These are phyloP conservation scores for Struthio camelus DNA, from an alignment of 2,113 vertebrate genomes.

Conservation along the genomic window DNA sequence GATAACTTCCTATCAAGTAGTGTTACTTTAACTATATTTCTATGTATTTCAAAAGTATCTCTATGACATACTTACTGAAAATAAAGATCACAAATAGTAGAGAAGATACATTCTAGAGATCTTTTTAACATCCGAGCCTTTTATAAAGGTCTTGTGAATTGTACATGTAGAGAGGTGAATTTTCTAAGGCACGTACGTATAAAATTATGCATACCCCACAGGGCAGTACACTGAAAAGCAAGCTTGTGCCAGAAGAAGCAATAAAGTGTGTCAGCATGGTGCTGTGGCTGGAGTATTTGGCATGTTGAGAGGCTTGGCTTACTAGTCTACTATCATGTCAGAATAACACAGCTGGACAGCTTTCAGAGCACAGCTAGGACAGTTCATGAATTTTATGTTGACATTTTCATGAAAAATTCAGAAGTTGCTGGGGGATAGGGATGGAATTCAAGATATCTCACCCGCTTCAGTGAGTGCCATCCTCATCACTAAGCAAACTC, in stretches of 20 bases:
- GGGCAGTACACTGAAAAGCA: constrained; percentile 9
- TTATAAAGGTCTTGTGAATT: neutral
- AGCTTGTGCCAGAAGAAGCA: constrained; percentile 32
- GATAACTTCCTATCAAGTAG: neutral
- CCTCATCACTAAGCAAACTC: neutral
- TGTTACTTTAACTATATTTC: neutral
- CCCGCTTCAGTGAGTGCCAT: neutral
- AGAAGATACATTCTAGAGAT: neutral
- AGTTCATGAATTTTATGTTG: neutral
- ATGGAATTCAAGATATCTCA: neutral
- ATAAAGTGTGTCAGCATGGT: constrained; percentile 28
- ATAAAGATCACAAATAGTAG: neutral
- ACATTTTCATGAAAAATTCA: constrained; percentile 50
- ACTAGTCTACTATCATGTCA: constrained; percentile 9
- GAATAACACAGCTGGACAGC: constrained; percentile 45
- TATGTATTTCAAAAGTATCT: neutral
- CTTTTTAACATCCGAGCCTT: neutral
- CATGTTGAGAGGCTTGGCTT: neutral
- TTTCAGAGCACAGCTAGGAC: neutral
- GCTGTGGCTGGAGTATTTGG: neutral
- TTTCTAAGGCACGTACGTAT: neutral
- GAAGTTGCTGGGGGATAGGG: neutral
- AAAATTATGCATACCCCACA: constrained; percentile 10
- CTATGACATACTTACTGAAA: neutral
- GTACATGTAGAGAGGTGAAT: neutral